Percentiles rank a stretch among this genome's conserved stretches.
Evolutionary conservation across 2,797 vertebrate genomes (phyloP).

Genomic region (Pseudocheirus occidentalis): DNA sequence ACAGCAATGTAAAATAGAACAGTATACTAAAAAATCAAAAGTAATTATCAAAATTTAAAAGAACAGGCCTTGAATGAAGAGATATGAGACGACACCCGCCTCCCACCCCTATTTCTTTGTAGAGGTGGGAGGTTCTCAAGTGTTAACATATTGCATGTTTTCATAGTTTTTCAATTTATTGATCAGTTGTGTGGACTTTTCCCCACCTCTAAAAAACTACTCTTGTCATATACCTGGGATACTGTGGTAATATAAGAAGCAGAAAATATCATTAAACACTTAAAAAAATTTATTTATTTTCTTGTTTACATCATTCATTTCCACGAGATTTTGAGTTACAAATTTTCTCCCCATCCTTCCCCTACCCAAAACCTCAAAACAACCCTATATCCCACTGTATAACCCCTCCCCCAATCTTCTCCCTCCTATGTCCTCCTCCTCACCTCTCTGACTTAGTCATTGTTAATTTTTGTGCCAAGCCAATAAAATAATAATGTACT

Average conservation of each 20-base stretch:
- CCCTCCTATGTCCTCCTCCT: no score
- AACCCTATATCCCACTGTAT: no score
- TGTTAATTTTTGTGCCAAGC: no score
- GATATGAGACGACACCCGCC: not conserved
- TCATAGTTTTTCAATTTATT: not conserved
- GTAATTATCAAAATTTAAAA: not conserved
- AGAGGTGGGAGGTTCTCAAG: not conserved
- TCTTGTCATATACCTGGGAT: not conserved
- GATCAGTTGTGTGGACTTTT: not conserved
- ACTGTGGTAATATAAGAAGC: not conserved
- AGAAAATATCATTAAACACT: not conserved
- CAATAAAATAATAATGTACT: no score
- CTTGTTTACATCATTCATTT: no score
- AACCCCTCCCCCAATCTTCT: no score
- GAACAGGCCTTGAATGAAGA: not conserved
- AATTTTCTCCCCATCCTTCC: no score
- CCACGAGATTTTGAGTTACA: no score
- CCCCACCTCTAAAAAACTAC: not conserved
- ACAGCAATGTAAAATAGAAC: not conserved
- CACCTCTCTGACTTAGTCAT: no score
- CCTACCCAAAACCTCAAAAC: no score
- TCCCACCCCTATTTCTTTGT: not conserved
- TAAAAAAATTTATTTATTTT: no score
- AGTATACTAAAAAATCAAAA: not conserved
- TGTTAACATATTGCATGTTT: not conserved